These are phyloP conservation scores for Riparia riparia DNA, from an alignment of 2,113 vertebrate species.

Conservation along the genomic window DNA sequence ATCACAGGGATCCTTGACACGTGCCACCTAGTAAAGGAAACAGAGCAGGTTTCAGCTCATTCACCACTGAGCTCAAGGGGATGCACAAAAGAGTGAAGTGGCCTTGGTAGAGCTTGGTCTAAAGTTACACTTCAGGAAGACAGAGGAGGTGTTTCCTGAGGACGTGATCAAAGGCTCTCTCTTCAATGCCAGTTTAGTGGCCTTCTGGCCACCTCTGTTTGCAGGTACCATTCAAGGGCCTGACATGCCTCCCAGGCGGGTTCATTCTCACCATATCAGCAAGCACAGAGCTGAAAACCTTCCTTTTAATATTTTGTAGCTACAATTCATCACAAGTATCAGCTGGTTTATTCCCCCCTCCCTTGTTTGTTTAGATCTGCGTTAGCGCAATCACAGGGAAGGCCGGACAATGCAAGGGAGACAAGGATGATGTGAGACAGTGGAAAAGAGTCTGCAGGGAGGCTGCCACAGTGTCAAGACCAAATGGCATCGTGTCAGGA, in stretches of 20 bases:
- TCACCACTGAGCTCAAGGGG: conserved; percentile 51
- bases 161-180: conserved; percentile 39
- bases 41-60: conserved; percentile 17
- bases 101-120: conserved; percentile 48
- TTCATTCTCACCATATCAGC: not conserved
- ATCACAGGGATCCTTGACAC: conserved; percentile 49
- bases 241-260: fast-evolving
- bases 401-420: not conserved
- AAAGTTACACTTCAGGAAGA: conserved; percentile 61
- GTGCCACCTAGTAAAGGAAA: conserved; percentile 24
- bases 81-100: conserved; percentile 66
- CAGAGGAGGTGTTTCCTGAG: conserved; percentile 21
- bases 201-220: not conserved
- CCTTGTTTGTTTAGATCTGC: not conserved
- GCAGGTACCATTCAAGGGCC: not conserved
- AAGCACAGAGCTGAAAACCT: not conserved
- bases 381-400: not conserved
- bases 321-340: not conserved
- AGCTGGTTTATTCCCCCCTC: not conserved
- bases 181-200: not conserved
- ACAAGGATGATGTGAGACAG: conserved; percentile 3
- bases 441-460: conserved; percentile 3
- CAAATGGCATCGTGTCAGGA: conserved; percentile 2
- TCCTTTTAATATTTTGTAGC: not conserved
- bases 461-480: not conserved